Conservation (phyloP, 2,113 vertebrate genomes). For the Lophura nycthemera region DNA sequence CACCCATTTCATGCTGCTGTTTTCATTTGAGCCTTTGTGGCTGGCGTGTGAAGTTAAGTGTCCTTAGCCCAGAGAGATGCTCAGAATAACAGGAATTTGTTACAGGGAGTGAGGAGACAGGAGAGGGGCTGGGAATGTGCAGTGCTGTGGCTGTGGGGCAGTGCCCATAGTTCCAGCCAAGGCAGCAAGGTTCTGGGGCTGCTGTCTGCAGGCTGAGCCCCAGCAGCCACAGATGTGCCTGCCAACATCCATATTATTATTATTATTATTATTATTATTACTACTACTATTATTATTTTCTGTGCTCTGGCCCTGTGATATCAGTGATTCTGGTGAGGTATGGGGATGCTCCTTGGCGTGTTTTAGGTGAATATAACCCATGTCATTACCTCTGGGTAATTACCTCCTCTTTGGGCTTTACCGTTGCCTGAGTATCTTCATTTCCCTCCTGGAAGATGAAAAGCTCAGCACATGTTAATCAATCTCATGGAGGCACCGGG, state of each 20-base stretch:
- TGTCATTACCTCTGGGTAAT: neutral
- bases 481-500: neutral
- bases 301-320: fast-evolving
- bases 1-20: neutral
- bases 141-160: fast-evolving
- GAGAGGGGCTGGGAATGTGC: neutral
- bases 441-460: neutral
- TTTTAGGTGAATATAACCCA: neutral
- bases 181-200: neutral
- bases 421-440: fast-evolving
- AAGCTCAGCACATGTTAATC: neutral
- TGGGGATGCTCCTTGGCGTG: neutral
- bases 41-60: neutral
- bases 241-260: neutral
- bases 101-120: neutral
- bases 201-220: neutral
- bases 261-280: fast-evolving
- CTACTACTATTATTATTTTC: neutral
- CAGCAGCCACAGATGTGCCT: neutral
- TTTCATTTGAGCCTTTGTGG: neutral
- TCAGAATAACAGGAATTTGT: fast-evolving
- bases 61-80: fast-evolving
- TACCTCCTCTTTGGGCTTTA: neutral
- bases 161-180: fast-evolving
- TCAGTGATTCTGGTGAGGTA: neutral